Evolutionary conservation across 2,797 vertebrate genomes (phyloP), one percentile per base, ranked within the genome.

Genomic region (Falco rusticolus): DNA sequence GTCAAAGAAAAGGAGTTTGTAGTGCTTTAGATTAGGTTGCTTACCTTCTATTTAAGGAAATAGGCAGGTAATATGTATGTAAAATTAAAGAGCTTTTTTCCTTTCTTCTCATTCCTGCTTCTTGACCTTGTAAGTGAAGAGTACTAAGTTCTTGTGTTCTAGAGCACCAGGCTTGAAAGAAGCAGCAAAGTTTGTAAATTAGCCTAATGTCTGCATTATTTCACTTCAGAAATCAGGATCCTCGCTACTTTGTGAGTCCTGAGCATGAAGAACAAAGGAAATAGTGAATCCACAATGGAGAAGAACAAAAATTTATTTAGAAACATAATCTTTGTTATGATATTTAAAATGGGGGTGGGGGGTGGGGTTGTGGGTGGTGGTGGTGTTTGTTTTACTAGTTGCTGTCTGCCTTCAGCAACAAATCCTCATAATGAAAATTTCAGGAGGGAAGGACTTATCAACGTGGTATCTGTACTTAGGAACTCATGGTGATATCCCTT

Each of bases 21-120:
- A 63, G 25, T 60, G 9, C 51, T 79, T 86, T 76, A 54, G 29
- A 48, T 87, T 69, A 72, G 34, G 56, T 21, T 60, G 14, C 50
- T 91, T 87, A 12, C 31, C 17, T 91, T 89, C 33, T 51, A 3
- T 63, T 87, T 87, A 53, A 81, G 71, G 57, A 64, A 87, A 84
- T 64, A 26, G 3, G 5, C 5, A 61, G 43, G 33, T 69, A 63
- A 64, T 26, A 39, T 0, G 0, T 53, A 56, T 4, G 10, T 75
- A 81, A 90, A 91, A 92, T 71, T 78, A 22, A 79, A 72, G 13
- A 24, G 17, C 33, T 5, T 16, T 63, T 65, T 76, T 29, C 12
- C 6, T 91, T 82, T 56, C 41, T 91, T 80, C 7, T 65, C 5
- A 1, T 90, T 72, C 5, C 56, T 66, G 11, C 34, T 66, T 86